Base-by-base conservation (phyloP, 2,113 vertebrate species). In the Hyperopisus bebe region DNA sequence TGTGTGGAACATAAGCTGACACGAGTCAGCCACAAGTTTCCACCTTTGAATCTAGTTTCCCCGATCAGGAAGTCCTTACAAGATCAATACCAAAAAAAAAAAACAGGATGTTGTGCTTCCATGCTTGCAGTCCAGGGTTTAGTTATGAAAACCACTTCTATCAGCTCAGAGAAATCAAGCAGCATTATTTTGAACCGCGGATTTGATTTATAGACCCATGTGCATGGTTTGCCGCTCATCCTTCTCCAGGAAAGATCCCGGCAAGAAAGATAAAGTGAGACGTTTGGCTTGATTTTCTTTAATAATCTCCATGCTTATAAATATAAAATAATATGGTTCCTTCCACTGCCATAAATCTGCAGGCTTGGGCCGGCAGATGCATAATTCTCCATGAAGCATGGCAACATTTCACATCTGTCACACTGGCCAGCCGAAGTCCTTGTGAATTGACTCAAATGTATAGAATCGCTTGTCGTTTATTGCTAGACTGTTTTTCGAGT, bases 381-480 rank as follows among this genome's bases (percentile, higher is more conserved):
- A 80, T 74, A 15, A 51, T 66, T 86, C 39, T n/a, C 24, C 15
- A 53, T 27, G 50, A 89, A 47, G 53, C n/a, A 19, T 19, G 47
- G 44, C 58, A 46, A n/a, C 17, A 10, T 39, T 90, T 55, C 55
- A 42, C 47, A 58, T 58, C 88, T 82, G 89, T 39, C 39, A 51
- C 21, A 47, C 58, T 87, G 89, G 85, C 80, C 50, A 19, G 82
- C 42, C n/a, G 13, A 42, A 86, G 47, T 66, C 58, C 17, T 27
- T 15, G 35, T 51, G 21, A 85, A 39, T 89, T 82, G 74, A 50
- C n/a, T 62, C 48, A 27, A 90, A 87, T 48, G 58, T 88, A 88
- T 88, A 88, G 53, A 88, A 66, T 47, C 24, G 21, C 42, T 88
- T 51, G 62, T 90, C 87, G 48, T 90, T 90, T 90, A 87, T 46